A percentile compares a stretch with the other conserved stretches of the same genome.
Evolutionary conservation across 2,113 vertebrate species (phyloP).

Genomic region (Pedionomus torquatus): DNA sequence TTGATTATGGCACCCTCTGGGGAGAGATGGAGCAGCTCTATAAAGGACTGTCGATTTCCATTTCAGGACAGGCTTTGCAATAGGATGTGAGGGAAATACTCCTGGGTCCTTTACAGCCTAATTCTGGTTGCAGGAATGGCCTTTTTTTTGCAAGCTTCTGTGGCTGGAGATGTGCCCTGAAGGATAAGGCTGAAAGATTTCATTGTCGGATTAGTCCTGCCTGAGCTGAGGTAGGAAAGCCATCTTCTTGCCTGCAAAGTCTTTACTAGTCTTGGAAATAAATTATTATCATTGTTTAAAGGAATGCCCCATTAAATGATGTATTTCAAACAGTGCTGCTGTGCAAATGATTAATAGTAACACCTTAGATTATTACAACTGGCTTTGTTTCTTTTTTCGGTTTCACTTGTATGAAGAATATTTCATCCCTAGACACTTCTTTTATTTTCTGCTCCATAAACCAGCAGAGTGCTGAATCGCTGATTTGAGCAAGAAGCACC

Average conservation of each 20-base stretch:
- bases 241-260: neutral
- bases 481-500: neutral
- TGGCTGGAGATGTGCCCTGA: neutral
- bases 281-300: neutral
- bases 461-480: neutral
- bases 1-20: neutral
- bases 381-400: neutral
- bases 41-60: neutral
- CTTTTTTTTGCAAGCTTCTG: neutral
- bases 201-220: neutral
- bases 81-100: neutral
- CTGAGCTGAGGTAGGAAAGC: neutral
- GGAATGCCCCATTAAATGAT: neutral
- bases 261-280: neutral
- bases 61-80: neutral
- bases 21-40: neutral
- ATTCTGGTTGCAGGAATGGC: neutral
- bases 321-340: neutral
- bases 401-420: neutral
- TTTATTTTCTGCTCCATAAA: conserved; percentile 8
- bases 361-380: neutral
- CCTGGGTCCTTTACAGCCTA: neutral
- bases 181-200: neutral
- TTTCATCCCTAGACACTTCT: neutral
- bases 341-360: neutral